A percentile compares a stretch with the other conserved stretches of the same genome.
These are phyloP conservation scores for Nasonia oneida DNA, from an alignment of 2,888 invertebrate species.

Conservation along the genomic window DNA sequence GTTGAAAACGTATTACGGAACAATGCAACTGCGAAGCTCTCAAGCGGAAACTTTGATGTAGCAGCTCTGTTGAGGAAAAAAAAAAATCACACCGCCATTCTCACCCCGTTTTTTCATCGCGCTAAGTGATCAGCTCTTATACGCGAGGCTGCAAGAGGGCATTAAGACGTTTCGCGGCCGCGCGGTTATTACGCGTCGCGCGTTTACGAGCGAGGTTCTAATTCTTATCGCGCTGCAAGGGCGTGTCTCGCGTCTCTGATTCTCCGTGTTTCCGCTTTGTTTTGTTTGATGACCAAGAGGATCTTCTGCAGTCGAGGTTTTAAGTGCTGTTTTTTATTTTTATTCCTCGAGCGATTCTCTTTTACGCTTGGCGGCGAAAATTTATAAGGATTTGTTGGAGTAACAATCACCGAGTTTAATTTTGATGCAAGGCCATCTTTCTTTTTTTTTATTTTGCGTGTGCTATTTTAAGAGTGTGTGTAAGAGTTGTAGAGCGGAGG, in stretches of 20 bases:
- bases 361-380: neutral
- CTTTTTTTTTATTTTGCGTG: neutral
- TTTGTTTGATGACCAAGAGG: slow-evolving; percentile 14
- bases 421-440: neutral
- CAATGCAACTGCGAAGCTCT: neutral
- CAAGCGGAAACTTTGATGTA: slow-evolving; percentile 30
- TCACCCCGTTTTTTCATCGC: slow-evolving; percentile 24
- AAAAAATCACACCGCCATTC: neutral
- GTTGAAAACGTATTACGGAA: too few species aligned
- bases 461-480: neutral
- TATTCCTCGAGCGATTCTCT: neutral
- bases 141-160: neutral
- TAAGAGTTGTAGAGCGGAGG: neutral
- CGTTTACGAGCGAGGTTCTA: slow-evolving; percentile 3
- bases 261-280: neutral
- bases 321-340: slow-evolving; percentile 4
- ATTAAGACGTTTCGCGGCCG: slow-evolving; percentile 32
- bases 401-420: neutral
- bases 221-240: slow-evolving; percentile 1
- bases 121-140: slow-evolving; percentile 24
- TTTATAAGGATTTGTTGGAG: neutral
- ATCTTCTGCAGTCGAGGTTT: neutral
- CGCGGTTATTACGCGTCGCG: neutral
- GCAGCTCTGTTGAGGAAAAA: slow-evolving; percentile 5
- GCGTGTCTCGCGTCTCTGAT: neutral